These are phyloP conservation scores for Galaxias olidus DNA, from an alignment of 2,797 vertebrate genomes.

Conservation along the genomic window DNA sequence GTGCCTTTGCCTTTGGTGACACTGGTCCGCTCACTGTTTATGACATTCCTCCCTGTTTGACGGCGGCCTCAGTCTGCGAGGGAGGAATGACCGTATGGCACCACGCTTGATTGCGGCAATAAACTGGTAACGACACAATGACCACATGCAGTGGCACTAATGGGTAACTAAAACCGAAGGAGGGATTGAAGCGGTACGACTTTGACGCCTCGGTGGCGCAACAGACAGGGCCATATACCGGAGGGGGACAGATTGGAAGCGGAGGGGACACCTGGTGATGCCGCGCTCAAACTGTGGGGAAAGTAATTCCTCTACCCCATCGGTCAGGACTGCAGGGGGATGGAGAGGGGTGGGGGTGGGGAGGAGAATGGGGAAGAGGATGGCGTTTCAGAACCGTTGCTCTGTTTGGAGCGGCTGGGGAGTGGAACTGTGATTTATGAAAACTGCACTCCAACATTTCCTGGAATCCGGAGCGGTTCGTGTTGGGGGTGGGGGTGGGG, in stretches of 20 bases:
- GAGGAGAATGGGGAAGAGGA: constrained; percentile 46
- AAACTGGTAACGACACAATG: constrained; percentile 54
- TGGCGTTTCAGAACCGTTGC: constrained; percentile 62
- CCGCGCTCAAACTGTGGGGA: constrained; percentile 43
- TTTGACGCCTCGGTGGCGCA: constrained; percentile 57
- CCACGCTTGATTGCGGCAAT: constrained; percentile 55
- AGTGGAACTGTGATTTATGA: constrained; percentile 68
- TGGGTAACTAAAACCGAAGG: constrained; percentile 52
- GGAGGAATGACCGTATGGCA: constrained; percentile 45
- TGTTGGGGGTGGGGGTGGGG: constrained; percentile 34
- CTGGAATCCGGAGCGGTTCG: constrained; percentile 60
- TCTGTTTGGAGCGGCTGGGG: constrained; percentile 48
- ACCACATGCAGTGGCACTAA: constrained; percentile 52
- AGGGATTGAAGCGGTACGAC: constrained; percentile 60
- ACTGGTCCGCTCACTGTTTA: constrained; percentile 27
- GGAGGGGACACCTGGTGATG: constrained; percentile 53
- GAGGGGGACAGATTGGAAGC: constrained; percentile 36
- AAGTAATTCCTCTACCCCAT: constrained; percentile 53
- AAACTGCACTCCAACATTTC: constrained; percentile 67
- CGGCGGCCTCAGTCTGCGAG: constrained; percentile 14
- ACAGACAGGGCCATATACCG: constrained; percentile 63
- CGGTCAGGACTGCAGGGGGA: constrained; percentile 32
- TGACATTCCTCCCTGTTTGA: constrained; percentile 35
- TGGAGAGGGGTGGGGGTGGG: constrained; percentile 29
- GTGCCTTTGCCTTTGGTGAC: not conserved